phyloP scores from a whole-genome alignment of 2,113 vertebrate species.

The Calonectris borealis region DNA sequence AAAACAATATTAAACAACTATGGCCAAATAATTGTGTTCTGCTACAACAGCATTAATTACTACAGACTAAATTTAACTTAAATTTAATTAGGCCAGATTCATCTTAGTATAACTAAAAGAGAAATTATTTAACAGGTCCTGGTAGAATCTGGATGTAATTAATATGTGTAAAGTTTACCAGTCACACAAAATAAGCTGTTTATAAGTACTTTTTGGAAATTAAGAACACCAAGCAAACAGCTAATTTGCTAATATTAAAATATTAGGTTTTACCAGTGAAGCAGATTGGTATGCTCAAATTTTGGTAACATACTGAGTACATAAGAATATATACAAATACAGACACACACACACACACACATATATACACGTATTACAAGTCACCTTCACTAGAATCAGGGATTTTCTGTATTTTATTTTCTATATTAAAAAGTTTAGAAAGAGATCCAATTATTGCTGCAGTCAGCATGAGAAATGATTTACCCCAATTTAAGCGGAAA shows the following conservation, averaged over 20 bases:
- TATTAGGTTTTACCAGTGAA: background rate
- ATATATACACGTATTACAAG: background rate
- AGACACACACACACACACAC: background rate
- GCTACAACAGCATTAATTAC: constrained; percentile 20
- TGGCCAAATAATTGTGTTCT: constrained; percentile 2
- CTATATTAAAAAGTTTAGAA: background rate
- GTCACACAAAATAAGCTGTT: background rate
- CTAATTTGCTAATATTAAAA: background rate
- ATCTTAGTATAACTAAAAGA: background rate
- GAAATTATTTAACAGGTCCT: constrained; percentile 38
- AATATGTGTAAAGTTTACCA: background rate
- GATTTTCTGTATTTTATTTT: background rate
- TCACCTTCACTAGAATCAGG: background rate
- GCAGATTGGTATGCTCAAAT: background rate
- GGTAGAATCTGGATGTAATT: constrained; percentile 22
- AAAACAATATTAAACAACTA: background rate
- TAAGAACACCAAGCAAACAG: background rate
- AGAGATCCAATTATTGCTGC: background rate
- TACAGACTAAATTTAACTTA: constrained; percentile 24
- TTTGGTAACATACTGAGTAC: background rate
- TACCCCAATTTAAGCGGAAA: background rate
- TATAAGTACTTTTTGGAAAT: background rate
- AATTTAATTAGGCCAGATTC: constrained; percentile 35
- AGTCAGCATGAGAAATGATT: background rate
- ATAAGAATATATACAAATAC: background rate